Conservation (phyloP, 2,797 vertebrate species). For the Pagetopsis macropterus region DNA sequence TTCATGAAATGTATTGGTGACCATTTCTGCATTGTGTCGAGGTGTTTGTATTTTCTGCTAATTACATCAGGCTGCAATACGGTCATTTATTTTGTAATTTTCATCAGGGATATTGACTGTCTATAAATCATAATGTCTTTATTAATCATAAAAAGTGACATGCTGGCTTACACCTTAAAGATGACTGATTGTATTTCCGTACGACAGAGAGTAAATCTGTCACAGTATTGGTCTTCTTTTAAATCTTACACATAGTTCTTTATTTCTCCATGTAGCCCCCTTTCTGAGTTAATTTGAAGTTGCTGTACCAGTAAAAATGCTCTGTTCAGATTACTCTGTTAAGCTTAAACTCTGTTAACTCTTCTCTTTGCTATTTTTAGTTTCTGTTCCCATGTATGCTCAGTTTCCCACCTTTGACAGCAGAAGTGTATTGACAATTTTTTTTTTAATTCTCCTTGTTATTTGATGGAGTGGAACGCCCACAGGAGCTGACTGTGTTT, state of each 20-base stretch:
- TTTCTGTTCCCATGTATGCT: constrained; percentile 10
- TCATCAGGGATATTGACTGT: background rate
- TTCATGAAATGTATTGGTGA: background rate
- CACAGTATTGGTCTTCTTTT: background rate
- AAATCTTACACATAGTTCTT: background rate
- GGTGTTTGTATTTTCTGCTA: background rate
- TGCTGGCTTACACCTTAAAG: background rate
- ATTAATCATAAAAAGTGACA: background rate
- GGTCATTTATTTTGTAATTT: background rate
- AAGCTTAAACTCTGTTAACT: background rate
- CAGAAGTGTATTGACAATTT: constrained; percentile 15
- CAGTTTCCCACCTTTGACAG: constrained; percentile 8
- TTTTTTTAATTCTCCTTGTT: constrained; percentile 2
- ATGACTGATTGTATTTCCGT: background rate
- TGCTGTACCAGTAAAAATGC: constrained; percentile 8
- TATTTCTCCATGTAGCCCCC: background rate
- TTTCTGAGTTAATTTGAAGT: background rate
- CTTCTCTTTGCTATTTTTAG: background rate
- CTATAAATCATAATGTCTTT: background rate
- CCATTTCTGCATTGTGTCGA: background rate
- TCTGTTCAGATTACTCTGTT: background rate
- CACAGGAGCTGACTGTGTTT: constrained; percentile 21
- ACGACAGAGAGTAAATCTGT: background rate
- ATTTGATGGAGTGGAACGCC: constrained; percentile 2
- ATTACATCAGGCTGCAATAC: background rate